These are phyloP conservation scores for Amblyjoppa fuscipennis DNA, from an alignment of 2,888 invertebrate genomes.

Conservation along the genomic window DNA sequence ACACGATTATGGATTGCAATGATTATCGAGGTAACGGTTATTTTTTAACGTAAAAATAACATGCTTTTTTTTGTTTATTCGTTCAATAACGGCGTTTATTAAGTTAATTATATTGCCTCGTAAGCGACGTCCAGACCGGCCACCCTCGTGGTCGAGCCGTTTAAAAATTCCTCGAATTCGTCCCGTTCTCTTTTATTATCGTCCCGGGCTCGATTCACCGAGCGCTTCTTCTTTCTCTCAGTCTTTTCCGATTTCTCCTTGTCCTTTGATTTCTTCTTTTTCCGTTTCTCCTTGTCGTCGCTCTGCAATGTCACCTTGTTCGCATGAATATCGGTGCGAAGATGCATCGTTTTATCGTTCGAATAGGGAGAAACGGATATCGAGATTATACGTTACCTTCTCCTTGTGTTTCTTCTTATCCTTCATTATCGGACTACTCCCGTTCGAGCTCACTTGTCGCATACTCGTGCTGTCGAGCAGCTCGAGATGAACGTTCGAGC, in stretches of 20 bases:
- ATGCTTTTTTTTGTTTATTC: conserved; percentile 32
- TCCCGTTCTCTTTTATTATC: conserved; percentile 84
- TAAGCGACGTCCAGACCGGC: conserved; percentile 86
- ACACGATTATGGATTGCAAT: conserved; percentile 56
- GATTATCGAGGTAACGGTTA: conserved; percentile 50
- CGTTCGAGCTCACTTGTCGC: conserved; percentile 81
- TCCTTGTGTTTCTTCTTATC: conserved; percentile 83
- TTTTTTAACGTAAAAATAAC: conserved; percentile 61
- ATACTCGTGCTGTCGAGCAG: conserved; percentile 82
- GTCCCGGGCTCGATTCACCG: conserved; percentile 83
- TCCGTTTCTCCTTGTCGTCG: conserved; percentile 87
- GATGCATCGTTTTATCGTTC: background rate
- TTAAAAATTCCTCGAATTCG: conserved; percentile 89
- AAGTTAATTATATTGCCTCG: conserved; percentile 87
- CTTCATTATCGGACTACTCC: conserved; percentile 82
- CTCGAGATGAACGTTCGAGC: conserved; percentile 87
- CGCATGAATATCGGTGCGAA: conserved; percentile 31
- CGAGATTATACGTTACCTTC: conserved; percentile 74
- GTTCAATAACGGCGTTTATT: background rate
- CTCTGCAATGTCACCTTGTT: conserved; percentile 73
- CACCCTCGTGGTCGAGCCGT: conserved; percentile 86
- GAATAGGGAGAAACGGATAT: background rate
- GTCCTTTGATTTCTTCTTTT: conserved; percentile 86
- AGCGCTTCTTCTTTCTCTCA: conserved; percentile 85
- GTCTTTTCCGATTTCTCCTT: conserved; percentile 86